Evolutionary conservation across 2,888 invertebrate species (phyloP), one percentile per base, ranked within the genome.

Genomic region (Acleris cristana): DNA sequence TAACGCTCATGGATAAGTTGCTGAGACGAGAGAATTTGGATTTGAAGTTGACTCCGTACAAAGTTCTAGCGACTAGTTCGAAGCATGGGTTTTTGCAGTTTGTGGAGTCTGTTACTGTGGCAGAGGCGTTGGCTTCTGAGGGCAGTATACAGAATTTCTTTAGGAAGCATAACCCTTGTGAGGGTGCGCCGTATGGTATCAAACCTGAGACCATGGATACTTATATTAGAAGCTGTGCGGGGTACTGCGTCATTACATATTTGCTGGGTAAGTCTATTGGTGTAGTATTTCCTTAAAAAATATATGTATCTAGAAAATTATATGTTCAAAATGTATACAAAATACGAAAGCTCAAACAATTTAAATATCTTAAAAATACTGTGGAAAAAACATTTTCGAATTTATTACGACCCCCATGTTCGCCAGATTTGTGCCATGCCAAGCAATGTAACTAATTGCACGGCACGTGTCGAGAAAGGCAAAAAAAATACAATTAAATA

Each of bases 161-260:
- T 83, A 94, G 97, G 49, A 98, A 98, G 77, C 94, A 98, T 84
- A 96, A 98, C 81, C 98, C 98, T 0, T 96, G 96, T 65, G 98
- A 98, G 75, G 96, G 93, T 63, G 97, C 96, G 0, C 97, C 98
- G 0, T 98, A 97, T 82, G 99, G 98, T 14, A 98, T 99, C 72
- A 94, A 96, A 21, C 94, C 98, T 0, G 98, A 99, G 79, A 97
- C 98, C 14, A 98, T 99, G 97, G 99, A 99, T 82, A 99, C 98
- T 0, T 99, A 99, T 82, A 96, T 99, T 3, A 94, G 97, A 71
- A 98, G 98, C 78, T 98, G 99, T 90, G 98, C 99, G 52, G 99
- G 99, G 0, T 99, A 99, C 87, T 99, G 99, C 86, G 98, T 99
- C 48, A 99, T 99, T 64, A 99, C 99, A 0, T 99, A 99, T 89